Percentiles rank a stretch among this genome's conserved stretches.
Conservation (phyloP, 2,113 vertebrate genomes). For the Odocoileus hemionus region DNA sequence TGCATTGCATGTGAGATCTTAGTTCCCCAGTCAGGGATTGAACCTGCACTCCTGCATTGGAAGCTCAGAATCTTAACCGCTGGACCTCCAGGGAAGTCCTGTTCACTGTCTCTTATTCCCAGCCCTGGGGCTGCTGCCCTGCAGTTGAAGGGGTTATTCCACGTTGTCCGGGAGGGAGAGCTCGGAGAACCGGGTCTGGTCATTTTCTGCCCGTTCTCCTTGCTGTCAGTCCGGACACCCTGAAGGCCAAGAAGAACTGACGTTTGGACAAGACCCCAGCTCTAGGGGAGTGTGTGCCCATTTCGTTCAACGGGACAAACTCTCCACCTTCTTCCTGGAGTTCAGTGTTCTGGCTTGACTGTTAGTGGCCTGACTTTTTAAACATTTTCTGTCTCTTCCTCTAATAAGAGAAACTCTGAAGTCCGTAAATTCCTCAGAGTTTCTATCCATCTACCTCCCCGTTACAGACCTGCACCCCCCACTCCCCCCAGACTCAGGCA, state of each 20-base stretch:
- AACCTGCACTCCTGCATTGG: background rate
- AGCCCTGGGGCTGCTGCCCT: background rate
- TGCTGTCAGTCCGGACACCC: background rate
- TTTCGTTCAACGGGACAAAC: background rate
- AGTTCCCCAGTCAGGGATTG: background rate
- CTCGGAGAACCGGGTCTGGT: background rate
- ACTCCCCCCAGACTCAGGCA: background rate
- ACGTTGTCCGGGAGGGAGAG: background rate
- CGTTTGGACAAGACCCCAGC: background rate
- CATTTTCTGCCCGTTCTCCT: background rate
- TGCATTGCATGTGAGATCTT: background rate
- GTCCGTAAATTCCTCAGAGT: fast-evolving
- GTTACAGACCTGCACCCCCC: background rate
- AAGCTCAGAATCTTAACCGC: background rate
- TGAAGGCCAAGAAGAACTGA: background rate
- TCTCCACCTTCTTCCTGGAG: background rate
- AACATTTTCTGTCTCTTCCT: background rate
- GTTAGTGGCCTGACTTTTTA: background rate
- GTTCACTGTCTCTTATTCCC: background rate
- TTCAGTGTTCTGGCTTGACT: background rate
- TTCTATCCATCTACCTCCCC: background rate
- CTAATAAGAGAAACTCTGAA: background rate
- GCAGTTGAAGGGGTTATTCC: too few relatives aligned
- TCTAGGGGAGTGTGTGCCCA: fast-evolving
- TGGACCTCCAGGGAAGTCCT: background rate